Percentiles rank a stretch among this genome's conserved stretches.
Conservation (phyloP, 2,113 vertebrate genomes). For the Leuciscus idus region DNA sequence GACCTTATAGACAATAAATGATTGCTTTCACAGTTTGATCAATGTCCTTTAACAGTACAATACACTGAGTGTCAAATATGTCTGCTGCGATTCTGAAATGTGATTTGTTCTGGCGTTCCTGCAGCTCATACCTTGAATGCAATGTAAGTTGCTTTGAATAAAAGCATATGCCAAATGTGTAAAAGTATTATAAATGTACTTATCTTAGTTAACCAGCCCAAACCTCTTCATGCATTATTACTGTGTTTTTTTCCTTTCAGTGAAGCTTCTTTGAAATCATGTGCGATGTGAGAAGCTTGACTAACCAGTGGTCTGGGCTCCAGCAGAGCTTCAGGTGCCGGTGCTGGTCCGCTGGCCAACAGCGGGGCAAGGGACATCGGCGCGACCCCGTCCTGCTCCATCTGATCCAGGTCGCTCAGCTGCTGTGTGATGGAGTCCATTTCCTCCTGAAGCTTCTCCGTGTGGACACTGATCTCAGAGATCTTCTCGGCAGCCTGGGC, state of each 20-base stretch:
- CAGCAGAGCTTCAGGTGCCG: not conserved
- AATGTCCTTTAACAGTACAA: not conserved
- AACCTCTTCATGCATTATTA: not conserved
- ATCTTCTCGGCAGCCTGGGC: conserved; percentile 82
- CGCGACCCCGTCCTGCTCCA: conserved; percentile 70
- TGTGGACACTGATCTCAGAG: conserved; percentile 78
- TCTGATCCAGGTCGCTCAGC: conserved; percentile 77
- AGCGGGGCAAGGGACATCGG: conserved; percentile 32
- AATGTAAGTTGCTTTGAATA: not conserved
- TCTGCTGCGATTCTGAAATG: not conserved
- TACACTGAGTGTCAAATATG: not conserved
- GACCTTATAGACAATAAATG: not conserved
- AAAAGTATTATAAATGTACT: not conserved
- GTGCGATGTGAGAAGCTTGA: conserved; percentile 28
- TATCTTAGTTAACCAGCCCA: too few species aligned
- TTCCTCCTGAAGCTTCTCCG: conserved; percentile 82
- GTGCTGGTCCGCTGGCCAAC: conserved; percentile 25
- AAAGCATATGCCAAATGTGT: not conserved
- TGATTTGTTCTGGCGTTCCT: not conserved
- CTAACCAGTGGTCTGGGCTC: conserved; percentile 63
- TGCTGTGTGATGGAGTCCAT: conserved; percentile 85
- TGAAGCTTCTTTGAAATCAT: not conserved
- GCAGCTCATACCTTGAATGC: not conserved
- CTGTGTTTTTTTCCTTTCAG: not conserved
- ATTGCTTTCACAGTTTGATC: not conserved